Evolutionary conservation across 2,888 invertebrate species (phyloP), one percentile per base, ranked within the genome.

Genomic region (Diloba caeruleocephala): DNA sequence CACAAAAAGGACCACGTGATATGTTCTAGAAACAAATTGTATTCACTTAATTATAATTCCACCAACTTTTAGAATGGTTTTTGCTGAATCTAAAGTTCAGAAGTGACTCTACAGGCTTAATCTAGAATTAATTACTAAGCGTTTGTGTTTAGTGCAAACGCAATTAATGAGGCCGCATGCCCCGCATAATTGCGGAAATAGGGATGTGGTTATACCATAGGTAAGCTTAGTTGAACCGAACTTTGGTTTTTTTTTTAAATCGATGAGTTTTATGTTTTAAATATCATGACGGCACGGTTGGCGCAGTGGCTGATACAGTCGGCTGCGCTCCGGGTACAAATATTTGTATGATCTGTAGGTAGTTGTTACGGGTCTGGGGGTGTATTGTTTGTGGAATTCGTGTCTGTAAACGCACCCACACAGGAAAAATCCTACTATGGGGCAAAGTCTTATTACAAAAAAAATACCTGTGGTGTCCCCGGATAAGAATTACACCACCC

Each of bases 91-190:
- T 37, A 52, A 55, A 53, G 49, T 44, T 52, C 54, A 63, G 36
- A 44, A 65, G 58, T 51, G 58, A 53, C 42, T 67, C 45, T 62
- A 55, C 64, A 54, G 59, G 54, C 65, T 78, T 80, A 81, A 85
- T 85, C 78, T 79, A 67, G 76, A 84, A 81, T 86, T 86, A 85
- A 87, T 85, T 84, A 84, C 80, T 61, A 71, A 65, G 61, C 73
- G 70, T 71, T 79, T 78, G 77, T 84, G 84, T 83, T 83, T 85
- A 84, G 82, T 79, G 79, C 71, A 79, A 82, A 84, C 73, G 82
- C 79, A 84, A 84, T 85, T 84, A 85, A 79, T 72, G 65, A 59
- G 60, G 68, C 74, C 71, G 71, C 78, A 71, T 79, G 76, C 77
- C 63, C 67, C 67, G 79, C 74, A 74, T 80, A 76, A 76, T 79